phyloP scores from a whole-genome alignment of 2,113 vertebrate genomes.

The Gallinago jamesoni region DNA sequence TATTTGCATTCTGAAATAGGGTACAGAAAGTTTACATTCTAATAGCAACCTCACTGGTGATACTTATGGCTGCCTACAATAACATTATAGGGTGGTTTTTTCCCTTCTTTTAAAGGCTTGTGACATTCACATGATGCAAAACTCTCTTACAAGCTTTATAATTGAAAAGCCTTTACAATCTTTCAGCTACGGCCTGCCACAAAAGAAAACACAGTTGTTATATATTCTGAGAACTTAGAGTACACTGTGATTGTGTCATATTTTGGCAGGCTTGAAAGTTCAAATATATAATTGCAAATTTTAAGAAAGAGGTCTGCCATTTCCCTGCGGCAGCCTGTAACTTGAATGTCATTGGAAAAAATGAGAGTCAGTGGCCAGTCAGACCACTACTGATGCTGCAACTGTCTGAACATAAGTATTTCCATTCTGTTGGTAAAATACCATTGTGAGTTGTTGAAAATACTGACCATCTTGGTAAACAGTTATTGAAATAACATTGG shows the following conservation, averaged over 20 bases:
- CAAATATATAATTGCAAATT: not conserved
- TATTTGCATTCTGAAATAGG: not conserved
- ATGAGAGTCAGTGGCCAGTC: not conserved
- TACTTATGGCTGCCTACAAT: not conserved
- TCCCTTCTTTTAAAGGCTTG: not conserved
- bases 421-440: not conserved
- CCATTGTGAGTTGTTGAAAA: not conserved
- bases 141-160: not conserved
- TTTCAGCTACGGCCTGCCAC: not conserved
- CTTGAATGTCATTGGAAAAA: not conserved
- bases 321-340: not conserved
- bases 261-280: constrained; percentile 10
- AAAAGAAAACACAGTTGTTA: not conserved
- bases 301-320: not conserved
- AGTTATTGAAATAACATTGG: not conserved
- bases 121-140: not conserved
- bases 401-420: not conserved
- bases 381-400: not conserved
- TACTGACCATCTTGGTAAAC: not conserved
- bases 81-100: not conserved
- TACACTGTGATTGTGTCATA: not conserved
- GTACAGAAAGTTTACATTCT: not conserved
- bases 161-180: not conserved
- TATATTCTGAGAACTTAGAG: not conserved
- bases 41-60: not conserved